Base-by-base conservation (phyloP, 1,140 invertebrate species). In the Dendrolimus kikuchii region DNA sequence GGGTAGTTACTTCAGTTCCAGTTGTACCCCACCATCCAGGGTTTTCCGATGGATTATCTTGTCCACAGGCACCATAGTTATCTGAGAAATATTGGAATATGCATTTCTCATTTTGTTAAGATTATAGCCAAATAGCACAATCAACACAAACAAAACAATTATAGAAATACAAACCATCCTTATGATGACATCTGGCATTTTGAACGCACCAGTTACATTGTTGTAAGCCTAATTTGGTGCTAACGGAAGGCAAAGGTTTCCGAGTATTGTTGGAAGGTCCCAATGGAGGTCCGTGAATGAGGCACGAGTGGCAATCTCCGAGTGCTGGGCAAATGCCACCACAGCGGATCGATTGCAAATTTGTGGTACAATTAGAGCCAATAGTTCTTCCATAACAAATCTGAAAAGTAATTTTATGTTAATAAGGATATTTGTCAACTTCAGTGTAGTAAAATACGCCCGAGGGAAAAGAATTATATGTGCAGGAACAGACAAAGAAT, bases 131-230 rank as follows among this genome's bases (percentile, higher is more conserved):
- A 3, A 45, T 9, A 45, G 5, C 43, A 45, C 5, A 5, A 5
- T 1, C n/a, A 9, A 8, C 8, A 44, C 43, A 6, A 7, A 49
- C 6, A 39, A n/a, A 1, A 5, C 10, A 48, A 37, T 40, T 37
- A 53, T 2, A 46, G 7, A 49, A 38, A 50, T 45, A 48, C 7
- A n/a, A 10, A 92, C 91, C 94, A 72, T 96, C 93, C 68, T 93
- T 93, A 64, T 94, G 93, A 79, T 96, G 95, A 77, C 96, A 97
- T n/a, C 92, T 88, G 0, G 95, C 95, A 71, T 96, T 96, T 75
- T 97, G 95, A 1, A 97, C 95, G 78, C 96, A 97, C 96, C 96
- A 98, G 23, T 92, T 94, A 80, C 96, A 98, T 50, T 95, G 92
- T 42, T 93, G 92, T 3, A 94, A 81, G 5, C 90, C 92, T 40